Conservation (phyloP, 1,140 invertebrate genomes). For the Euura lappo region DNA sequence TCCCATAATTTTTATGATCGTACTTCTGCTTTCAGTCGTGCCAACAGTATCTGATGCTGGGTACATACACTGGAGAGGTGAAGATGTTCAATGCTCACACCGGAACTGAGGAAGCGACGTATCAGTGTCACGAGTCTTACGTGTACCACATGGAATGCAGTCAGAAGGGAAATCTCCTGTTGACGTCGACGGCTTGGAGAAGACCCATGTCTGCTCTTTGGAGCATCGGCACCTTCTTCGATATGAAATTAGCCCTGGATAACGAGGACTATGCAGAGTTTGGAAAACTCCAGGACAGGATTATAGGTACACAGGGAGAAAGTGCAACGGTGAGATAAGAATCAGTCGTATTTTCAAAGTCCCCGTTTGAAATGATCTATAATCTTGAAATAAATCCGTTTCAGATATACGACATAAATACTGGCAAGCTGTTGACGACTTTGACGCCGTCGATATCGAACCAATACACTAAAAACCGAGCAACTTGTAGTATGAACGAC, state of each 20-base stretch:
- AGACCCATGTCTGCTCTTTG: conserved; percentile 85
- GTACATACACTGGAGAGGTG: conserved; percentile 87
- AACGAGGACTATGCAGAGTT: conserved; percentile 93
- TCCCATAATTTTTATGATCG: conserved; percentile 17
- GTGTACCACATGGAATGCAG: conserved; percentile 79
- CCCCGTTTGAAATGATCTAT: not conserved
- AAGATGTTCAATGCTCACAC: conserved; percentile 85
- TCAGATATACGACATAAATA: conserved; percentile 90
- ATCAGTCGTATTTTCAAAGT: conserved; percentile 14
- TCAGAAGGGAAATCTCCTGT: conserved; percentile 76
- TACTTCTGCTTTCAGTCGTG: conserved; percentile 65
- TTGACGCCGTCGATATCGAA: conserved; percentile 85
- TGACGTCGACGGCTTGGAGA: conserved; percentile 88
- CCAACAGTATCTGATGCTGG: conserved; percentile 82
- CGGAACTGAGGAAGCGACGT: conserved; percentile 78
- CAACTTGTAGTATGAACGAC: conserved; percentile 93
- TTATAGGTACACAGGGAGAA: conserved; percentile 84
- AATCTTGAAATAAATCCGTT: conserved; percentile 21
- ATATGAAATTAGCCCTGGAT: conserved; percentile 75
- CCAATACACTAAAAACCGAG: conserved; percentile 91
- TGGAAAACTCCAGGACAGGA: conserved; percentile 86
- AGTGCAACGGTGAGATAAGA: conserved; percentile 67
- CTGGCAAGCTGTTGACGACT: conserved; percentile 75
- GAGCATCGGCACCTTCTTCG: conserved; percentile 76
- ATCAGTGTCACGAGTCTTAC: conserved; percentile 83